Conservation (phyloP, 2,888 invertebrate genomes). For the Didymodactylos carnosus region DNA sequence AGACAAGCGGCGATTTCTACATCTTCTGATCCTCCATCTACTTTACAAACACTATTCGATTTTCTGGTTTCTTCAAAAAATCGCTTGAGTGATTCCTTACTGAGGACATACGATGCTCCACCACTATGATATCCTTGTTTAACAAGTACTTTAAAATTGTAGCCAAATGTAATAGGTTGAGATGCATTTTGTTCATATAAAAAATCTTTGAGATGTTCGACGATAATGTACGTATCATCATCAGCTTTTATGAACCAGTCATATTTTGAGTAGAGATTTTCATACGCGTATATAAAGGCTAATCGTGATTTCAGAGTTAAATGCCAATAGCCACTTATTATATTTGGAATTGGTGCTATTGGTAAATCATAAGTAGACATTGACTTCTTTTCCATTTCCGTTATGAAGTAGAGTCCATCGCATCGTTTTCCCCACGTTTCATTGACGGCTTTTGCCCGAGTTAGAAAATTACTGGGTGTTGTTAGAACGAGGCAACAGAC, state of each 20-base stretch:
- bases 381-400: not conserved
- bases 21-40: conserved; percentile 5
- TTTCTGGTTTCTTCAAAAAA: not conserved
- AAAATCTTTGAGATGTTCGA: conserved; percentile 7
- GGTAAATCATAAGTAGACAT: not conserved
- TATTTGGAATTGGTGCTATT: not conserved
- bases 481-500: conserved; percentile 6
- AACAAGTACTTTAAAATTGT: conserved; percentile 10
- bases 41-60: not conserved
- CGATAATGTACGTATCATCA: conserved; percentile 10
- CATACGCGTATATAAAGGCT: not conserved
- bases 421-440: conserved; percentile 8
- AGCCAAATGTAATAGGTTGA: conserved; percentile 9
- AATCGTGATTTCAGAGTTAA: not conserved
- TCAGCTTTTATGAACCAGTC: conserved; percentile 14
- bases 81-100: conserved; percentile 1
- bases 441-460: conserved; percentile 1
- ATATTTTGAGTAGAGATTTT: not conserved
- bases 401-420: conserved; percentile 1
- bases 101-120: conserved; percentile 6
- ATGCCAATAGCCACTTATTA: not conserved
- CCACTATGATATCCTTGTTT: conserved; percentile 10
- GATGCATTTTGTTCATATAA: conserved; percentile 2
- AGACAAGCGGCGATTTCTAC: conserved; percentile 8
- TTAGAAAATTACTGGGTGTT: conserved; percentile 1